Base-by-base conservation (phyloP, 2,113 vertebrate genomes). In the Phoxinus phoxinus region DNA sequence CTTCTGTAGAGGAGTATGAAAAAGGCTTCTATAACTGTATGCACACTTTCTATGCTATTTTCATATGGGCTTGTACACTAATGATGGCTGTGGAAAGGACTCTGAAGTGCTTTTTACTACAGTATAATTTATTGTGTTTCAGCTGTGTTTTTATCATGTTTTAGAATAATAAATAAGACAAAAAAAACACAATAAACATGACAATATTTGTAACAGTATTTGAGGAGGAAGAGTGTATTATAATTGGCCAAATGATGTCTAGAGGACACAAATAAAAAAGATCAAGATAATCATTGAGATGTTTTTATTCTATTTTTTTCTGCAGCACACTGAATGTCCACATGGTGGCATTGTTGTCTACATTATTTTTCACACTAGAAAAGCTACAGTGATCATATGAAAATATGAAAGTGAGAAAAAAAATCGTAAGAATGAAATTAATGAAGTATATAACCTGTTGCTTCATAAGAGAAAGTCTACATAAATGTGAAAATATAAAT, bases 41-140 rank as follows among this genome's bases (percentile, higher is more conserved):
- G 91, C 93, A 93, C 93, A 93, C 92, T 95, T 95, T 95, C 90
- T 93, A 94, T 94, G 94, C 91, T 95, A 94, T 95, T 95, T 95
- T 95, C 92, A 84, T 95, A 95, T 91, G 91, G 93, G 91, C 94
- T 94, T 91, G 53, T 87, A 94, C 94, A 94, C 94, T 94, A 94
- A 94, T 87, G 90, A 85, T 89, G 89, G 89, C 75, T 89, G 91
- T 51, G 17, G 90, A 93, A 92, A 85, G 89, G 90, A 91, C 92
- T 94, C 92, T 92, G 90, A 92, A 94, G 87, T 94, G 93, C 93
- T 94, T 95, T 94, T 95, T 95, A 93, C 92, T 92, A 93, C 92
- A 88, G 90, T 93, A 91, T 95, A 95, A 95, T 88, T 94, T 95
- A 95, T 95, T 95, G 93, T 91, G 92, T 94, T 89, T 91, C 65